phyloP scores from a whole-genome alignment of 2,888 invertebrate genomes.

The Sarcophaga caerulescens region DNA sequence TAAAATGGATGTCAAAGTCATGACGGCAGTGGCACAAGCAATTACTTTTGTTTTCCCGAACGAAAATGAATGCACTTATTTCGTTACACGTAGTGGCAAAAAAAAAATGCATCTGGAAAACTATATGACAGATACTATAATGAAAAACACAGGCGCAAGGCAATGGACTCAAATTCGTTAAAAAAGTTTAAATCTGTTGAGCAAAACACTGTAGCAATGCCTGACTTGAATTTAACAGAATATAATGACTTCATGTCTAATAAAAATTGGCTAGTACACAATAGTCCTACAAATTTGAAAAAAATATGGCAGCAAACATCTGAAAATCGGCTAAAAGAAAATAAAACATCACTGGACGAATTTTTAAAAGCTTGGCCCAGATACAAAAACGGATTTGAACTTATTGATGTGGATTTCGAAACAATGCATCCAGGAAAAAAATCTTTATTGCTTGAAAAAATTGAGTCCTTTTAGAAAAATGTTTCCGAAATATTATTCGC shows the following conservation, averaged over 20 bases:
- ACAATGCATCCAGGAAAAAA: slow-evolving; percentile 43
- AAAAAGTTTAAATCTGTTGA: slow-evolving; percentile 25
- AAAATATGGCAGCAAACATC: slow-evolving; percentile 30
- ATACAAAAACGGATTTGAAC: slow-evolving; percentile 43
- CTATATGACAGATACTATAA: slow-evolving; percentile 39
- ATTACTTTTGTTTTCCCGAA: slow-evolving; percentile 30
- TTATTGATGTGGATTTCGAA: slow-evolving; percentile 45
- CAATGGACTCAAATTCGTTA: slow-evolving; percentile 16
- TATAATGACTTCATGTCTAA: slow-evolving; percentile 36
- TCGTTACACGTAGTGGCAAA: slow-evolving; percentile 25
- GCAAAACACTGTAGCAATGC: slow-evolving; percentile 20
- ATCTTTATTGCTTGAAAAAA: slow-evolving; percentile 42
- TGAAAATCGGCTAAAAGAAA: slow-evolving; percentile 30
- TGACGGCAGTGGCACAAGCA: slow-evolving; percentile 23
- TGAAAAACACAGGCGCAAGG: slow-evolving; percentile 32
- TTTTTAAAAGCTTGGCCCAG: slow-evolving; percentile 43
- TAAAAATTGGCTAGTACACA: slow-evolving; percentile 29
- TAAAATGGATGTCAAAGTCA: slow-evolving; percentile 35
- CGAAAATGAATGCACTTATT: slow-evolving; percentile 45
- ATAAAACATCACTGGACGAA: slow-evolving; percentile 22
- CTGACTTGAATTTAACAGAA: slow-evolving; percentile 20
- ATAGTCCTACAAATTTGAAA: slow-evolving; percentile 31
- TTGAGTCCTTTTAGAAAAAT: slow-evolving; percentile 32
- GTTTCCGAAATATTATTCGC: slow-evolving; percentile 38
- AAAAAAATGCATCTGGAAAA: slow-evolving; percentile 38